Evolutionary conservation across 2,888 invertebrate species (phyloP), one percentile per base, ranked within the genome.

Genomic region (Eupithecia tripunctaria): DNA sequence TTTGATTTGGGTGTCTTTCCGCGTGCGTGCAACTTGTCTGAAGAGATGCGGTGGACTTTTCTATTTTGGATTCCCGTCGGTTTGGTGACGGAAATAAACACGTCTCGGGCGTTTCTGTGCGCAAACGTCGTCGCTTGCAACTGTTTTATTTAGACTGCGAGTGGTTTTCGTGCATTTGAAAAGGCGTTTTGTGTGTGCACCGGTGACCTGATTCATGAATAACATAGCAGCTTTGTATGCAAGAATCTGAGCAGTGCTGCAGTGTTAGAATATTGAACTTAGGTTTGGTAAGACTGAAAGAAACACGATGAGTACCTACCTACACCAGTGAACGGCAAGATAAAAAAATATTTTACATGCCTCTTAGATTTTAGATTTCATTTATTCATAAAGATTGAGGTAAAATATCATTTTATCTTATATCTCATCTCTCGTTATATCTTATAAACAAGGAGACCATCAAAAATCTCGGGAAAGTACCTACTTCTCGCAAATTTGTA

Each of bases 21-120:
- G 84, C 86, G 85, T 88, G 89, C 93, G 93, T 91, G 90, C 89
- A 85, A 78, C 87, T 83, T 82, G 85, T 83, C 74, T 82, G 90
- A 84, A 80, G 88, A 86, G 89, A 88, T 87, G 86, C 86, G 82
- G 86, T 89, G 88, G 91, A 91, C 91, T 93, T 92, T 93, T 93
- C 94, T 94, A 94, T 94, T 94, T 94, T 85, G 86, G 91, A 89
- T 85, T 85, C 87, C 74, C 86, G 86, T 85, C 86, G 84, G 87
- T 87, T 84, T 80, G 78, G 74, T 82, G 87, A 91, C 94, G 79
- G 88, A 94, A 94, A 94, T 94, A 94, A 93, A 91, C 91, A 89
- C 89, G 78, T 81, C 82, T 87, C 86, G 86, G 89, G 89, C 91
- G 88, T 65, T 64, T 82, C 82, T 84, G 83, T 78, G 83, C 81